Evolutionary conservation across 1,140 invertebrate species (phyloP).

Genomic region (Marisa cornuarietis): DNA sequence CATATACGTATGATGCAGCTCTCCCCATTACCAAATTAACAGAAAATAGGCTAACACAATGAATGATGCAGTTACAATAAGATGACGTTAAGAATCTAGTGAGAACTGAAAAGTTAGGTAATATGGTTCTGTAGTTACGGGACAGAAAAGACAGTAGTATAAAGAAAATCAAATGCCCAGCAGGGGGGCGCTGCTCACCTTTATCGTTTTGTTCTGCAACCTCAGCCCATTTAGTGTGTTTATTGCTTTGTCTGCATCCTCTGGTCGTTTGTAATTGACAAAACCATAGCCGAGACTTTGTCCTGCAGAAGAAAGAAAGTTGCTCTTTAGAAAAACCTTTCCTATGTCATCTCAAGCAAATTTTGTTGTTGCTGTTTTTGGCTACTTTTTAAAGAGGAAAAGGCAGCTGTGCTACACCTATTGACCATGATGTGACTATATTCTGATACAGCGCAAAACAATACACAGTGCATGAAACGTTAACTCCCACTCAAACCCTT

Average conservation of each 20-base stretch:
- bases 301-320: constrained; percentile 72
- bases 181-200: constrained; percentile 75
- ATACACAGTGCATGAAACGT: no score
- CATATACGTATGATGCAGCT: constrained; percentile 17
- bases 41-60: constrained; percentile 18
- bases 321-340: not conserved
- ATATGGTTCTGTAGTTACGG: not conserved
- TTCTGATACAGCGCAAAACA: no score
- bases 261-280: constrained; percentile 96
- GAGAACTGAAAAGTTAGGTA: constrained; percentile 19
- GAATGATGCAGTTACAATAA: constrained; percentile 15
- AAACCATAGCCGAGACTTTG: constrained; percentile 99
- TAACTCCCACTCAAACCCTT: no score
- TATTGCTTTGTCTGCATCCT: constrained; percentile 98
- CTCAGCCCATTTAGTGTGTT: constrained; percentile 95
- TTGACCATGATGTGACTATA: no score
- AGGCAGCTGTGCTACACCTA: no score
- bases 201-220: constrained; percentile 99
- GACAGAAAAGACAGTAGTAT: not conserved
- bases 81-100: constrained; percentile 14
- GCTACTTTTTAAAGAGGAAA: no score
- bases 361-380: no score
- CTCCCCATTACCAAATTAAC: constrained; percentile 19
- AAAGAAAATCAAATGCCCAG: not conserved
- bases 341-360: not conserved